Percentiles rank a stretch among this genome's conserved stretches.
Evolutionary conservation across 2,797 vertebrate genomes (phyloP).

Genomic region (Peromyscus melanophrys): DNA sequence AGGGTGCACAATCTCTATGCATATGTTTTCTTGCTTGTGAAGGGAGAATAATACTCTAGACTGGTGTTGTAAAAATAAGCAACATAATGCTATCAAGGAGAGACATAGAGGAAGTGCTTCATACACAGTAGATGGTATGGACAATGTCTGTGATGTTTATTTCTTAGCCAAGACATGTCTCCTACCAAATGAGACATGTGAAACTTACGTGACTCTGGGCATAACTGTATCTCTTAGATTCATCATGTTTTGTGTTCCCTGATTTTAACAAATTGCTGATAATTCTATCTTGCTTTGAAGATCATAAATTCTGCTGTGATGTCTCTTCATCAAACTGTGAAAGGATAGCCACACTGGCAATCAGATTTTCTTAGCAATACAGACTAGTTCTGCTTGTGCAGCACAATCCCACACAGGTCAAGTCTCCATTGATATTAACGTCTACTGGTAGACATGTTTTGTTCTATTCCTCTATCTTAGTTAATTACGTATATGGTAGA

Average conservation of each 20-base stretch:
- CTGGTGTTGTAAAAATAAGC: not conserved
- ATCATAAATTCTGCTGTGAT: constrained; percentile 15
- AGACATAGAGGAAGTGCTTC: not conserved
- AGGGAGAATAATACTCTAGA: not conserved
- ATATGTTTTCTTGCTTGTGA: not conserved
- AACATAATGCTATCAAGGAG: not conserved
- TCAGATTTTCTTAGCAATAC: not conserved
- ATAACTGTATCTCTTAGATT: not conserved
- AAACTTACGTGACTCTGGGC: not conserved
- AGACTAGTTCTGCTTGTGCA: not conserved
- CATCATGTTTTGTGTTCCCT: not conserved
- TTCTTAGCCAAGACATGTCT: not conserved
- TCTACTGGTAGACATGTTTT: constrained; percentile 21
- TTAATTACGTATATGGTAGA: not conserved
- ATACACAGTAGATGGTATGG: not conserved
- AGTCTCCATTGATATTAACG: not conserved
- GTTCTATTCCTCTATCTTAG: not conserved
- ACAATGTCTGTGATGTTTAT: not conserved
- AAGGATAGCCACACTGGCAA: not conserved
- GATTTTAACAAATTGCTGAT: constrained; percentile 12
- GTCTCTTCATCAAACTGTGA: not conserved
- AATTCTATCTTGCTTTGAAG: constrained; percentile 20
- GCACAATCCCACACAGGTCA: not conserved
- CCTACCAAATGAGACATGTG: not conserved
- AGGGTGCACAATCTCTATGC: not conserved